Evolutionary conservation across 2,113 vertebrate species (phyloP).

Genomic region (Pelusios castaneus): DNA sequence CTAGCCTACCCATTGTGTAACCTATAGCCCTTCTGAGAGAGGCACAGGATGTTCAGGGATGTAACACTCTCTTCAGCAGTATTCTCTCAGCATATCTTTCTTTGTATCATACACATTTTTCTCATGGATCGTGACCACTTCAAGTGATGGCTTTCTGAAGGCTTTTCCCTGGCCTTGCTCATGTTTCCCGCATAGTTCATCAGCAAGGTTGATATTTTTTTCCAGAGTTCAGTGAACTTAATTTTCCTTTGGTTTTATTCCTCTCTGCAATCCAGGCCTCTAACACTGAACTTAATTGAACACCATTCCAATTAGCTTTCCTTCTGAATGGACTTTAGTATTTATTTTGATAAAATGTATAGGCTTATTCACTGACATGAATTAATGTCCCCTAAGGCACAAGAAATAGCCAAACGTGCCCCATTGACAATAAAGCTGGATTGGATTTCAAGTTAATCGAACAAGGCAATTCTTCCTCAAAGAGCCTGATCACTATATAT

Average conservation of each 20-base stretch:
- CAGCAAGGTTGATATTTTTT: not conserved
- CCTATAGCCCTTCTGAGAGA: not conserved
- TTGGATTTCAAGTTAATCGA: not conserved
- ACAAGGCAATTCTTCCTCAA: not conserved
- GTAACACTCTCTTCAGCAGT: not conserved
- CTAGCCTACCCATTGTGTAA: not conserved
- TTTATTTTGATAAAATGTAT: not conserved
- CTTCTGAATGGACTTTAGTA: not conserved
- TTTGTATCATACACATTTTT: not conserved
- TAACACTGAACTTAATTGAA: not conserved
- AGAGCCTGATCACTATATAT: not conserved
- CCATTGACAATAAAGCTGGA: not conserved
- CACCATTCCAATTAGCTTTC: not conserved
- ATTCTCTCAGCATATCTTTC: not conserved
- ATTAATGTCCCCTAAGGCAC: not conserved
- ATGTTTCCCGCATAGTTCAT: fast-evolving
- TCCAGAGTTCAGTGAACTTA: not conserved
- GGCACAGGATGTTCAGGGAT: not conserved
- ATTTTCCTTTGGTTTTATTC: not conserved
- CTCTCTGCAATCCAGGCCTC: not conserved
- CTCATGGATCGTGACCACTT: not conserved
- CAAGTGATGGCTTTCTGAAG: not conserved
- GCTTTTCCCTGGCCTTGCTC: fast-evolving
- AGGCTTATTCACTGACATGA: not conserved
- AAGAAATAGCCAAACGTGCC: not conserved